Conservation (phyloP, 2,888 invertebrate species). For the Portevinia maculata region DNA sequence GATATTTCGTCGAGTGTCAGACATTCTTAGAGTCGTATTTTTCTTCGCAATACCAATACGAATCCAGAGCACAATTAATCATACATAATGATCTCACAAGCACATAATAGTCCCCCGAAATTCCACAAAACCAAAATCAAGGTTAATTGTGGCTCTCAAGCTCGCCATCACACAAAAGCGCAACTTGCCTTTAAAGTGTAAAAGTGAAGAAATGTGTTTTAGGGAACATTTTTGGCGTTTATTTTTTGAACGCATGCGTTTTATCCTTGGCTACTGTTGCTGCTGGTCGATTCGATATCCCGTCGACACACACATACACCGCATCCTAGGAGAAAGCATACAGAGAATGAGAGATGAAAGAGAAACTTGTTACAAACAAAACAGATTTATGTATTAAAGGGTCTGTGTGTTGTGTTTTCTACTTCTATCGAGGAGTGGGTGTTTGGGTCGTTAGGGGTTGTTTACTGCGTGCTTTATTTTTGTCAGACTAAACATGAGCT, state of each 20-base stretch:
- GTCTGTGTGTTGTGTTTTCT: slow-evolving; percentile 30
- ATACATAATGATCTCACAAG: no score
- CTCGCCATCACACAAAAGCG: slow-evolving; percentile 16
- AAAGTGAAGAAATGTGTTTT: slow-evolving; percentile 12
- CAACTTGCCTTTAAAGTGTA: slow-evolving; percentile 12
- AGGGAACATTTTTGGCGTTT: slow-evolving; percentile 4
- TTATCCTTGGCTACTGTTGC: slow-evolving; percentile 3
- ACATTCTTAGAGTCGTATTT: no score
- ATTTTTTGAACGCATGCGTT: slow-evolving; percentile 36
- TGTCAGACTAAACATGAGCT: slow-evolving; percentile 30
- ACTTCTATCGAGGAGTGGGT: not conserved
- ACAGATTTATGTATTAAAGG: slow-evolving; percentile 54
- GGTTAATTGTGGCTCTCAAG: slow-evolving; percentile 48
- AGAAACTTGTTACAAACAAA: slow-evolving; percentile 62
- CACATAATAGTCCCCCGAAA: no score
- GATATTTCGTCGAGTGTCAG: no score
- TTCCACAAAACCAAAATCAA: slow-evolving; percentile 27
- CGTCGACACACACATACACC: slow-evolving; percentile 16
- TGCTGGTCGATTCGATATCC: slow-evolving; percentile 22
- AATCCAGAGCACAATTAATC: no score
- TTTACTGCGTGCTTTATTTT: slow-evolving; percentile 27
- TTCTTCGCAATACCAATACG: no score
- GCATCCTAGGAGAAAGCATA: not conserved
- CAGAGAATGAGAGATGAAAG: slow-evolving; percentile 39
- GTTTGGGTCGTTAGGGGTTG: slow-evolving; percentile 16